These are phyloP conservation scores for Troides helena DNA, from an alignment of 2,888 invertebrate genomes.

Conservation along the genomic window DNA sequence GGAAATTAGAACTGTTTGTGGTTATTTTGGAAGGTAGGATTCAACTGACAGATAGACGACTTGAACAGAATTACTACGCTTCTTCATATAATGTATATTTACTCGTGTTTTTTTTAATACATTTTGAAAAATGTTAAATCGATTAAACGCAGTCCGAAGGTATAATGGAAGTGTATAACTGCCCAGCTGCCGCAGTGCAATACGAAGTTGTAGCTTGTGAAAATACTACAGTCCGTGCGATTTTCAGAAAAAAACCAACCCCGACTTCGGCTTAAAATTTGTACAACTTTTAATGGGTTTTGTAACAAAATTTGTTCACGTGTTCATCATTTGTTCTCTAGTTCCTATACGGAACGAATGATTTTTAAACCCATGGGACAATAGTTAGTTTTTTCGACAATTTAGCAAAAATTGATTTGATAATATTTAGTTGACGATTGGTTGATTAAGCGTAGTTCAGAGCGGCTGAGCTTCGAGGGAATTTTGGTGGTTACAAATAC, in stretches of 20 bases:
- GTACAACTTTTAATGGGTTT: slow-evolving; percentile 2
- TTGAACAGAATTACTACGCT: too few relatives aligned
- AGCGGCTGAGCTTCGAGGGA: too few relatives aligned
- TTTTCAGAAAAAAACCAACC: neutral
- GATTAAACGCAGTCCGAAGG: neutral
- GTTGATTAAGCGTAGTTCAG: too few relatives aligned
- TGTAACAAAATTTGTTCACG: slow-evolving; percentile 1
- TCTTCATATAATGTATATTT: too few relatives aligned
- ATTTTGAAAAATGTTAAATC: neutral
- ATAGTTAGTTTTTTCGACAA: too few relatives aligned
- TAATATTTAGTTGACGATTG: too few relatives aligned
- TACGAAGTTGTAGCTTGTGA: slow-evolving; percentile 1
- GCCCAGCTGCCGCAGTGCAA: neutral
- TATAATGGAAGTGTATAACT: neutral
- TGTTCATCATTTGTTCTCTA: neutral
- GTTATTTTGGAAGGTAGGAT: too few relatives aligned
- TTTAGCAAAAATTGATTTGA: too few relatives aligned
- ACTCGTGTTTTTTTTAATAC: neutral
- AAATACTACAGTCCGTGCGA: neutral
- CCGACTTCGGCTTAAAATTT: neutral
- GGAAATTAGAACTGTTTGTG: too few relatives aligned
- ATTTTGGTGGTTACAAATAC: too few relatives aligned
- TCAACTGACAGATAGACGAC: too few relatives aligned
- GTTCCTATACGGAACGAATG: neutral
- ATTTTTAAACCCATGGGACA: too few relatives aligned